Base-by-base conservation (phyloP, 2,888 invertebrate species). In the Sericinus montela region DNA sequence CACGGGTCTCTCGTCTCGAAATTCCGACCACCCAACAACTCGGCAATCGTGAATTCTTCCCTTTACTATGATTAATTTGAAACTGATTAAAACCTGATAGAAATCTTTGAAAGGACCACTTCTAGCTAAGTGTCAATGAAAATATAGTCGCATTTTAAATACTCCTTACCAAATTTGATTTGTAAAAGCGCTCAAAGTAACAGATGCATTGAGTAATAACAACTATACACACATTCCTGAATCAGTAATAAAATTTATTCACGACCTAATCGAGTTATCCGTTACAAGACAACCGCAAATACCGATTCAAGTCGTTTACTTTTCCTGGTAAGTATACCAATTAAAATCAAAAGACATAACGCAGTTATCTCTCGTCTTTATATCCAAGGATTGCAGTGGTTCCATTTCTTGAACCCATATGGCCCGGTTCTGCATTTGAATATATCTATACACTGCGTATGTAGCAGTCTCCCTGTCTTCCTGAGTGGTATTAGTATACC, bases 341-440 rank as follows among this genome's bases (percentile, higher is more conserved):
- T 69, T 67, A 68, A 64, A 59, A 58, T 54, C 54, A 59, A 61
- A 64, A 63, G 65, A 67, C 67, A 67, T 64, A 62, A 57, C 51
- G 60, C 53, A 56, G 62, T 66, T 67, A 68, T 67, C 67, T 63
- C 55, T 54, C 54, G 69, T 70, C 69, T 67, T 62, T 65, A 64
- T 71, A 69, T 73, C 73, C 72, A 63, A 23, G 67, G 71, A 69
- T 75, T 72, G 68, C 54, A 56, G 55, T 36, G 43, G 47, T 57
- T 53, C 62, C 56, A 55, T 60, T 61, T 58, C 19, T 39, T 44
- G 43, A 30, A 36, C 29, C 42, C 51, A 48, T 42, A 53, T 54
- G 55, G 50, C 53, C 55, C 50, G 54, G 50, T 56, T 50, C 53
- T 50, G 56, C 56, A 56, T 61, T 59, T 56, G 54, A 54, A 57